phyloP scores from a whole-genome alignment of 2,113 vertebrate genomes.

The Halcyon malimbica region DNA sequence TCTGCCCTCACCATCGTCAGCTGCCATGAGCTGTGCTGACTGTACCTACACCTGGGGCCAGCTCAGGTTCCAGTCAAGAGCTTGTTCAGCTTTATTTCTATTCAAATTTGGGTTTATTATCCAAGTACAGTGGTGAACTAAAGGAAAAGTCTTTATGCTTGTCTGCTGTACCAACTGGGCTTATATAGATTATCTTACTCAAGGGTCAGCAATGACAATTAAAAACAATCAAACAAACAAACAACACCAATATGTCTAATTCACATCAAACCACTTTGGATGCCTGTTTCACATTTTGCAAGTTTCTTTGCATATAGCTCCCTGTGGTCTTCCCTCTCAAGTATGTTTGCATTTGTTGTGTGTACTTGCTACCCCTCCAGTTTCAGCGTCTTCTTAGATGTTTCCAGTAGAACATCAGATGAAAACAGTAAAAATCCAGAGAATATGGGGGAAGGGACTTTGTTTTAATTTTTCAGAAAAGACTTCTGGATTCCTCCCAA shows the following conservation, averaged over 20 bases:
- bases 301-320: background rate
- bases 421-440: background rate
- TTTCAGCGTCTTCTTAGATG: background rate
- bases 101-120: background rate
- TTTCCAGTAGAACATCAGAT: background rate
- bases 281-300: background rate
- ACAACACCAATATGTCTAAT: background rate
- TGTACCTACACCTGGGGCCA: background rate
- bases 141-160: background rate
- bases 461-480: background rate
- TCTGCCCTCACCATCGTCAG: background rate
- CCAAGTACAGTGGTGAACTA: background rate
- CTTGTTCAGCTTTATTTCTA: background rate
- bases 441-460: background rate
- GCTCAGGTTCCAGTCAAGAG: background rate
- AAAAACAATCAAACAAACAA: too few relatives aligned
- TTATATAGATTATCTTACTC: background rate
- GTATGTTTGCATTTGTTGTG: background rate
- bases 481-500: background rate
- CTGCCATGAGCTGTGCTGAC: background rate
- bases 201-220: background rate
- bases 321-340: background rate
- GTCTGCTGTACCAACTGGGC: background rate
- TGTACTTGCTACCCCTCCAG: background rate
- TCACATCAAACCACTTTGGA: background rate